Evolutionary conservation across 2,888 invertebrate genomes (phyloP), one percentile per base, ranked within the genome.

Genomic region (Pharmacophagus antenor): DNA sequence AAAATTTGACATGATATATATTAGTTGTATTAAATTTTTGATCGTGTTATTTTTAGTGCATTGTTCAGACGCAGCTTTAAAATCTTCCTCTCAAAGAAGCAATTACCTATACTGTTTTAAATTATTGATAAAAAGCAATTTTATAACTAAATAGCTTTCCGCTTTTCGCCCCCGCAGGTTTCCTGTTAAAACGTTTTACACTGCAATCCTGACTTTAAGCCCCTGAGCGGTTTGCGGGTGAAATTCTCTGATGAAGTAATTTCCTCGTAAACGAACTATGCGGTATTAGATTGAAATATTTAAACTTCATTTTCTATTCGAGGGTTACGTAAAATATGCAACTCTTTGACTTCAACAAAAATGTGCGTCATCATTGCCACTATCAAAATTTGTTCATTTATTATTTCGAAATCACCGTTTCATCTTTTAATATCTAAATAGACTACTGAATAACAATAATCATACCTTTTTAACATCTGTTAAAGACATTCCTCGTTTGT

Each of bases 181-280:
- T 42, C 37, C 15, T 27, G 23, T 18, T 49, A 25, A 42, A 56
- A 49, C 50, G 56, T 49, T 56, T 20, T n/a, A 21, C 20, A 42
- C 22, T 49, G 41, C 31, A 15, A 41, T 18, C 56, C n/a, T 22
- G 49, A 56, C 42, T 49, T 50, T 10, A 23, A 17, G 41, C 56
- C 51, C 56, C 56, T 42, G 42, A 25, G 56, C 48, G 56, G 49
- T 49, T 49, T 21, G 42, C 49, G 56, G 42, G 25, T 17, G 8
- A 50, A 56, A 56, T 50, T 49, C 42, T 50, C 25, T 27, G 49
- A 54, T 44, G 54, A 49, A 56, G 49, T 56, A 50, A 50, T 56
- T 56, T 56, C 25, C 42, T 50, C 49, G 20, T 56, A 56, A 50
- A 50, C 56, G 49, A 56, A 50, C 49, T 56, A 41, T 50, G 25